Evolutionary conservation across 1,140 invertebrate species (phyloP).

Genomic region (Olivierus martensii): DNA sequence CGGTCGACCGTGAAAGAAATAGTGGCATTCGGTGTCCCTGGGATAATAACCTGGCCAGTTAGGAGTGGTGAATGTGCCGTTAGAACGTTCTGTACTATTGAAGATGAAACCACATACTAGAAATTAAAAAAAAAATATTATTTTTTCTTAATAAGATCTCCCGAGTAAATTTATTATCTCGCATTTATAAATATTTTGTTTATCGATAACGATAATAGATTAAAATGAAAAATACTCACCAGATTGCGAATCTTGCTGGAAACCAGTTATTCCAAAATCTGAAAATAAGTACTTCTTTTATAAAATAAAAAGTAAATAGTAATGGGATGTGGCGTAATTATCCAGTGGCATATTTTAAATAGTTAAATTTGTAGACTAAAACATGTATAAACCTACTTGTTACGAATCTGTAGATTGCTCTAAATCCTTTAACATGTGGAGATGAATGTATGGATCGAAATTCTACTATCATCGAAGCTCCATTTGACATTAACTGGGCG

Average conservation of each 20-base stretch:
- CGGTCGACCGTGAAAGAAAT: conserved; percentile 71
- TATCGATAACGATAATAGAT: too few relatives aligned
- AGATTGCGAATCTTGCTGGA: too few relatives aligned
- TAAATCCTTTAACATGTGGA: conserved; percentile 64
- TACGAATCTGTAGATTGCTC: conserved; percentile 69
- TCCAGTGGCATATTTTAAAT: too few relatives aligned
- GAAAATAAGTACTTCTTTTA: too few relatives aligned
- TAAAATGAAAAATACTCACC: too few relatives aligned
- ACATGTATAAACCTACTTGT: conserved; percentile 52
- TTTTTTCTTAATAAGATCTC: too few relatives aligned
- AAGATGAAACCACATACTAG: conserved; percentile 36
- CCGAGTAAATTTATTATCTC: too few relatives aligned
- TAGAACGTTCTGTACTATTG: conserved; percentile 49
- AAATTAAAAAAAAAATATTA: neutral
- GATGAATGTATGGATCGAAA: conserved; percentile 53
- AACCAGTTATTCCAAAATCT: too few relatives aligned
- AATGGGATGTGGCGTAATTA: too few relatives aligned
- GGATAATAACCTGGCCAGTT: conserved; percentile 89
- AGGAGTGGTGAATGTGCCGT: conserved; percentile 74
- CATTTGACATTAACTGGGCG: conserved; percentile 76
- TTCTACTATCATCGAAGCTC: conserved; percentile 61
- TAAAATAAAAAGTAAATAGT: too few relatives aligned
- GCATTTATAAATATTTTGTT: too few relatives aligned
- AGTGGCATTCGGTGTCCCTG: conserved; percentile 82
- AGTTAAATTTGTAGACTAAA: too few relatives aligned